Conservation (phyloP, 2,113 vertebrate genomes). For the Scomber scombrus region DNA sequence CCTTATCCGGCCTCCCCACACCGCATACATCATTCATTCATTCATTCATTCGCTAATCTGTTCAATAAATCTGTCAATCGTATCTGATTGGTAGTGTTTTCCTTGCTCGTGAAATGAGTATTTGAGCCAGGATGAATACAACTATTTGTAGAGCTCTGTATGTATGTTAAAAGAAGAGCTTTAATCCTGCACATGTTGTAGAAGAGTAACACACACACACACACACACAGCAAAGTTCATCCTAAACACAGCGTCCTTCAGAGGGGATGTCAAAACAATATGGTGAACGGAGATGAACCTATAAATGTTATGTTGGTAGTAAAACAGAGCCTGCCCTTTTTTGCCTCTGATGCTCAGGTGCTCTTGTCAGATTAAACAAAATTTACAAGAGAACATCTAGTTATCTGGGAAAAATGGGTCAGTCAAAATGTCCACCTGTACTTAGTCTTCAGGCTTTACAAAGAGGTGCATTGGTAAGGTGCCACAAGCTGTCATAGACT, state of each 20-base stretch:
- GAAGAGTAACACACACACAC: background rate
- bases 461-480: no score
- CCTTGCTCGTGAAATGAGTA: no score
- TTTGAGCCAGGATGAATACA: conserved; percentile 35
- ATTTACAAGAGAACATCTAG: conserved; percentile 28
- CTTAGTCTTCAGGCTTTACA: no score
- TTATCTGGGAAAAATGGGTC: background rate
- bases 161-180: conserved; percentile 4
- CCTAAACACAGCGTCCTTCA: background rate
- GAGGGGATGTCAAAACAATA: background rate
- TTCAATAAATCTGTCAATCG: no score
- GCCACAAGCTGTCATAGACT: no score
- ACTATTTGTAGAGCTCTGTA: conserved; percentile 23
- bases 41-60: no score
- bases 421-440: no score
- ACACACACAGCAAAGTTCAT: background rate
- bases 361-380: conserved; percentile 7
- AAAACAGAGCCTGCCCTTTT: conserved; percentile 1
- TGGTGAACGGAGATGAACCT: background rate
- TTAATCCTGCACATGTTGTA: background rate
- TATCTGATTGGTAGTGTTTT: no score
- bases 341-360: conserved; percentile 26
- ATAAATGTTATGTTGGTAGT: background rate
- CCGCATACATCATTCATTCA: no score
- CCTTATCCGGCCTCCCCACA: no score